Evolutionary conservation across 1,140 invertebrate genomes (phyloP).

Genomic region (Dufourea novaeangliae): DNA sequence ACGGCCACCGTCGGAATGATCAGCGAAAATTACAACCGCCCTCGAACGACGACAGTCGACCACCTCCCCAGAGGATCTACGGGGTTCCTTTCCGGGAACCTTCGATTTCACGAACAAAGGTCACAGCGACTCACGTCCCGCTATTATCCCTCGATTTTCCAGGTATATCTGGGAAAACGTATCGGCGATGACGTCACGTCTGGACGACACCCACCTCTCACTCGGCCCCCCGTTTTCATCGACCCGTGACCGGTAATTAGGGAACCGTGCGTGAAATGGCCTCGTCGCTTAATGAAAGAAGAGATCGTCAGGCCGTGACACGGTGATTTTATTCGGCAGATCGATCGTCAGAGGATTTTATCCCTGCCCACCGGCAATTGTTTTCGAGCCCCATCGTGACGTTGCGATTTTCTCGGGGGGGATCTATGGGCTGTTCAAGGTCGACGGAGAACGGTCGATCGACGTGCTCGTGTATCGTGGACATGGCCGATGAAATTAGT

Average conservation of each 20-base stretch:
- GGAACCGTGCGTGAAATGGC: slow-evolving; percentile 57
- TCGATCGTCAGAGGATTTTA: slow-evolving; percentile 42
- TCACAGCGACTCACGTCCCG: neutral
- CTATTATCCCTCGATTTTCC: neutral
- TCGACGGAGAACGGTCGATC: no score
- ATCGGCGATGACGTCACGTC: no score
- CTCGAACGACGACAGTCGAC: no score
- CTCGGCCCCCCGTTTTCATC: neutral
- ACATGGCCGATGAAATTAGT: no score
- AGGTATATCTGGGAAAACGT: neutral
- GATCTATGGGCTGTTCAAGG: no score
- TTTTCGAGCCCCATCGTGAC: slow-evolving; percentile 46
- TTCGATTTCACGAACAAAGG: neutral
- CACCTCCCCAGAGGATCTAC: no score
- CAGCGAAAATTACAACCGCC: no score
- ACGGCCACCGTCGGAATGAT: no score
- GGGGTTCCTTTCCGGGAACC: neutral
- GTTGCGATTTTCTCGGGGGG: neutral
- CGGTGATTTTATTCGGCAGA: no score
- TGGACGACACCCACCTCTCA: no score
- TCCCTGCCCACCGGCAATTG: slow-evolving; percentile 33
- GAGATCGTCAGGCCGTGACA: no score
- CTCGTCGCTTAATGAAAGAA: slow-evolving; percentile 54
- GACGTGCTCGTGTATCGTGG: no score
- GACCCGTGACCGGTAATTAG: slow-evolving; percentile 50